Percentiles rank a stretch among this genome's conserved stretches.
Evolutionary conservation across 2,888 invertebrate genomes (phyloP).

Genomic region (Drosophila demipolita): DNA sequence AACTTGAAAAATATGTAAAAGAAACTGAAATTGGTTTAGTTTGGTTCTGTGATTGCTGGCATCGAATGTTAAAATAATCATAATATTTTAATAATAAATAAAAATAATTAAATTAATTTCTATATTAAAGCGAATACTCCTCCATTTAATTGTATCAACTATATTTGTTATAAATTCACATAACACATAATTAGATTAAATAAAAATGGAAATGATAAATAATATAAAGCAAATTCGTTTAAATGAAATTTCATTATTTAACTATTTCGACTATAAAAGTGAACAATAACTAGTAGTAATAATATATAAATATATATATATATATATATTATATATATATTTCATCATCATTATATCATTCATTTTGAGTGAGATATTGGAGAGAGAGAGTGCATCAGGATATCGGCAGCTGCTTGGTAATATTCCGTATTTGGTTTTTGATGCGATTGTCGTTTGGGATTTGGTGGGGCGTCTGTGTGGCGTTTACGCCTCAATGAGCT

Average conservation of each 20-base stretch:
- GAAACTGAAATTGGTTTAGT: neutral
- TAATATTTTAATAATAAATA: neutral
- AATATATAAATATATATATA: neutral
- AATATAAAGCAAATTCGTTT: neutral
- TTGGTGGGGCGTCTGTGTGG: slow-evolving; percentile 35
- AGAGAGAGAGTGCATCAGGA: slow-evolving; percentile 21
- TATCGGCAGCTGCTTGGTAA: slow-evolving; percentile 15
- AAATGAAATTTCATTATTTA: neutral
- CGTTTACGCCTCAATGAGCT: slow-evolving; percentile 57
- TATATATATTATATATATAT: too few species aligned
- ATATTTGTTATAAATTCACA: neutral
- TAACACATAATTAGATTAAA: neutral
- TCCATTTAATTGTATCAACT: too few species aligned
- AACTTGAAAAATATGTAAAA: neutral
- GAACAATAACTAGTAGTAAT: neutral
- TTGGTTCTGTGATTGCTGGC: neutral
- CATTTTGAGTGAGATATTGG: neutral
- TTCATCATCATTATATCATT: neutral
- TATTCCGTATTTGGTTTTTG: slow-evolving; percentile 39
- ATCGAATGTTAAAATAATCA: neutral
- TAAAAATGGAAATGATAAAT: neutral
- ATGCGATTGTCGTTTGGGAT: slow-evolving; percentile 43
- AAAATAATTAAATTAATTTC: too few species aligned
- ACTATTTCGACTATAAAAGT: neutral
- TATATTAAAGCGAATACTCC: too few species aligned